Evolutionary conservation across 2,888 invertebrate genomes (phyloP).

Genomic region (Griposia aprilina): DNA sequence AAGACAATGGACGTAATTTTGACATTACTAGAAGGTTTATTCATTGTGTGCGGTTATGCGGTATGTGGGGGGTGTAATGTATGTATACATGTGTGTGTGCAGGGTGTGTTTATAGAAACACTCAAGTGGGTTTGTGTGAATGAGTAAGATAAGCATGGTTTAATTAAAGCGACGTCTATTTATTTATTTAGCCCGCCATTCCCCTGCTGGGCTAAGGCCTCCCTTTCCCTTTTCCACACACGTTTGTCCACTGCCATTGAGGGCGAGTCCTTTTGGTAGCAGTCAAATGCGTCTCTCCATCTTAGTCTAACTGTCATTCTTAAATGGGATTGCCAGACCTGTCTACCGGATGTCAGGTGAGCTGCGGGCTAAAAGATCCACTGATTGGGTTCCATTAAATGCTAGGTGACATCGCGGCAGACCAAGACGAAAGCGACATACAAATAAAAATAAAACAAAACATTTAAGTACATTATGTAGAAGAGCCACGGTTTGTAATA

Average conservation of each 20-base stretch:
- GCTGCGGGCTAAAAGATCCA: background rate
- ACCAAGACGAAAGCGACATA: background rate
- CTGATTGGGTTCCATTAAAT: background rate
- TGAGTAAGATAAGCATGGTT: background rate
- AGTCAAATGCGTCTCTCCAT: background rate
- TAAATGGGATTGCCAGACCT: background rate
- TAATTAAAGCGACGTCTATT: background rate
- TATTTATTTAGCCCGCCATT: background rate
- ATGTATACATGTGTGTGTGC: background rate
- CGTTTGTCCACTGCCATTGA: background rate
- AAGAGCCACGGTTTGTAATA: background rate
- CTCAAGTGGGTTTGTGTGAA: background rate
- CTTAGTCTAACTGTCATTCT: background rate
- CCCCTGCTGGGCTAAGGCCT: background rate
- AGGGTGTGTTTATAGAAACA: background rate
- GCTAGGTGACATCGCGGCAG: background rate
- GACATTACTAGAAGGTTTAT: constrained; percentile 34
- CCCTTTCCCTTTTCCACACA: background rate
- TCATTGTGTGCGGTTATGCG: constrained; percentile 14
- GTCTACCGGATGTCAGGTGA: background rate
- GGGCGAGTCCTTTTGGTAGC: background rate
- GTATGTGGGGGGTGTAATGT: background rate
- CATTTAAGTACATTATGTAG: background rate
- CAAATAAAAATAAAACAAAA: background rate
- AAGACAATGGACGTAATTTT: constrained; percentile 49